A percentile compares a stretch with the other conserved stretches of the same genome.
Evolutionary conservation across 2,888 invertebrate species (phyloP).

Genomic region (Drosophila percnosoma): DNA sequence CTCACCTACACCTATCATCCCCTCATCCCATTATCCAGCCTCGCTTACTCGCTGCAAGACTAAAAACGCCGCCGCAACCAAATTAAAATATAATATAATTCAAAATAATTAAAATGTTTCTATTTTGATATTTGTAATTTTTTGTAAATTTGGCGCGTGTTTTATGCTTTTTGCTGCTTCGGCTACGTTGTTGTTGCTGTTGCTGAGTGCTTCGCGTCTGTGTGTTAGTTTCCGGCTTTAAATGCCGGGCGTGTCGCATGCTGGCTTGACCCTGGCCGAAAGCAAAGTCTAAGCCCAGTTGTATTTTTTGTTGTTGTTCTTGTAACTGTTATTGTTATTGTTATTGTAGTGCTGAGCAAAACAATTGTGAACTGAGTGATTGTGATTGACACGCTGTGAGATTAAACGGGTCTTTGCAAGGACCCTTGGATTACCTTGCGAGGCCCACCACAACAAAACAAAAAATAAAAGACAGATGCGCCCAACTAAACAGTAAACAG

Average conservation of each 20-base stretch:
- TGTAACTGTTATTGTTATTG: constrained; percentile 23
- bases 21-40: no score
- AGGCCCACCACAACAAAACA: constrained; percentile 32
- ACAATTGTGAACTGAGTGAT: constrained; percentile 45
- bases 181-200: background rate
- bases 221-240: constrained; percentile 1
- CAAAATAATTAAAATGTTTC: background rate
- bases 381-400: constrained; percentile 33
- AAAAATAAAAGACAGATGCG: constrained; percentile 9
- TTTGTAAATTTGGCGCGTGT: constrained; percentile 21
- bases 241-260: constrained; percentile 32
- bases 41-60: background rate
- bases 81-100: background rate
- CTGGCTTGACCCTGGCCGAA: constrained; percentile 33
- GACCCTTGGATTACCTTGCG: constrained; percentile 78
- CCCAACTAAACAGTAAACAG: background rate
- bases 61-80: constrained; percentile 8
- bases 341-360: constrained; percentile 31
- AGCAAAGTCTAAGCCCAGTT: constrained; percentile 15
- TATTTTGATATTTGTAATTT: background rate
- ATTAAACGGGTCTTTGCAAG: constrained; percentile 69
- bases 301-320: constrained; percentile 26
- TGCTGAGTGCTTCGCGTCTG: constrained; percentile 17
- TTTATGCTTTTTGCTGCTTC: background rate
- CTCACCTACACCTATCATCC: constrained; percentile 1